Conservation (phyloP, 2,888 invertebrate genomes). For the Mimas tiliae region DNA sequence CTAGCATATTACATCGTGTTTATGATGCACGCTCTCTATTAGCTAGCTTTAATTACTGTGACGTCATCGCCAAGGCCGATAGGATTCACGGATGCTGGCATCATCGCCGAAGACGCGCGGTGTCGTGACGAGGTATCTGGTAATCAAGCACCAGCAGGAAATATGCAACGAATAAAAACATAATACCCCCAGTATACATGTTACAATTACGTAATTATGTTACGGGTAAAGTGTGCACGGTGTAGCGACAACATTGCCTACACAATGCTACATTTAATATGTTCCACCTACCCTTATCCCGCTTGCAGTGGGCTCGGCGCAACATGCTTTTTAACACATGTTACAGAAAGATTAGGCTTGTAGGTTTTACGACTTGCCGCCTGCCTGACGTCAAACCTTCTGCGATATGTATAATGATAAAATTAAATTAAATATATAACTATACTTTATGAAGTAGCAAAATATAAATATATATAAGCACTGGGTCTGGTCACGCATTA, state of each 20-base stretch:
- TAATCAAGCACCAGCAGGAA: slow-evolving; percentile 65
- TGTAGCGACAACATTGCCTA: background rate
- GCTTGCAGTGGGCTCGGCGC: too few species aligned
- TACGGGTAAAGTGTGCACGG: slow-evolving; percentile 25
- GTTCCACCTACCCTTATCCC: too few species aligned
- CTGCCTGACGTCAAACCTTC: too few species aligned
- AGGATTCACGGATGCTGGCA: slow-evolving; percentile 52
- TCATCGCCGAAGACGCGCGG: slow-evolving; percentile 59
- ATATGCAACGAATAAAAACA: slow-evolving; percentile 36
- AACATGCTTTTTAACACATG: too few species aligned
- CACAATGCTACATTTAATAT: too few species aligned
- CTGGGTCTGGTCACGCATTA: too few species aligned
- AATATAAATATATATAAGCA: too few species aligned
- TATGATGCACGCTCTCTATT: slow-evolving; percentile 46
- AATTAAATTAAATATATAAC: too few species aligned
- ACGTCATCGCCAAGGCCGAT: slow-evolving; percentile 65
- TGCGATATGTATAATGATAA: too few species aligned
- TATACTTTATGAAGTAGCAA: too few species aligned
- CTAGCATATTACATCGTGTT: background rate
- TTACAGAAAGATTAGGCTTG: too few species aligned
- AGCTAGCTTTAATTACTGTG: slow-evolving; percentile 62
- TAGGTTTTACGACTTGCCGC: too few species aligned
- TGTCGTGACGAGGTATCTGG: slow-evolving; percentile 63
- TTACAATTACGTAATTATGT: slow-evolving; percentile 40
- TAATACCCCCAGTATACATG: slow-evolving; percentile 34